Conservation (phyloP, 2,797 vertebrate genomes). For the Ctenochaetus hawaiiensis region DNA sequence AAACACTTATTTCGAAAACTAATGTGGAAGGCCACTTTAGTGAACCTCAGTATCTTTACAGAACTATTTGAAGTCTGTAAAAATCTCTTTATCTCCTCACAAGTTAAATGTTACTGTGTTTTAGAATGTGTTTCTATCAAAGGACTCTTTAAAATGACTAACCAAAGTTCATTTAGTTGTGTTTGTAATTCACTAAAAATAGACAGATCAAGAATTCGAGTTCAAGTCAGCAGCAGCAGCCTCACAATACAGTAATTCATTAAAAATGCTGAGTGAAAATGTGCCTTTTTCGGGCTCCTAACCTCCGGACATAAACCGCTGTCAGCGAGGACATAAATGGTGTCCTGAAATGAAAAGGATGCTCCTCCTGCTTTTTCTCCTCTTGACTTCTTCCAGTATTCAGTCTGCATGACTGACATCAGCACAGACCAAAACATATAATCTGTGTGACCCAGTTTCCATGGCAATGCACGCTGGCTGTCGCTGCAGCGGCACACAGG, state of each 20-base stretch:
- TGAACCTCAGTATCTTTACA: neutral
- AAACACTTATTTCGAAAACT: neutral
- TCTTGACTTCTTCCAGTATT: slow-evolving; percentile 60
- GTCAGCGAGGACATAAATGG: slow-evolving; percentile 30
- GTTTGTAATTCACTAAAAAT: neutral
- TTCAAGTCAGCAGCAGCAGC: neutral
- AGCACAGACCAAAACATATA: slow-evolving; percentile 73
- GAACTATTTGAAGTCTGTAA: neutral
- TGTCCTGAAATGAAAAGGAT: slow-evolving; percentile 32
- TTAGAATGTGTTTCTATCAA: too few species aligned
- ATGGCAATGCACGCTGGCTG: slow-evolving; percentile 73
- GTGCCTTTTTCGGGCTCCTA: slow-evolving; percentile 1
- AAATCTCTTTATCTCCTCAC: neutral
- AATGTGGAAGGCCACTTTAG: neutral
- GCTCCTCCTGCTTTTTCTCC: slow-evolving; percentile 54
- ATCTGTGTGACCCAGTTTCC: slow-evolving; percentile 84
- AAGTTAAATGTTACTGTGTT: too few species aligned
- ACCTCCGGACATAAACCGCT: slow-evolving; percentile 25
- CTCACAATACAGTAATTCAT: neutral
- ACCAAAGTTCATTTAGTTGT: too few species aligned
- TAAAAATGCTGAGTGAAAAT: slow-evolving; percentile 7
- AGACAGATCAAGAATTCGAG: neutral
- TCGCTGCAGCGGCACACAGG: slow-evolving; percentile 50
- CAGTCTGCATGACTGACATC: slow-evolving; percentile 77
- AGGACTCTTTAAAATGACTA: neutral